These are phyloP conservation scores for Muntiacus muntjak DNA, from an alignment of 2,113 vertebrate species.

Conservation along the genomic window DNA sequence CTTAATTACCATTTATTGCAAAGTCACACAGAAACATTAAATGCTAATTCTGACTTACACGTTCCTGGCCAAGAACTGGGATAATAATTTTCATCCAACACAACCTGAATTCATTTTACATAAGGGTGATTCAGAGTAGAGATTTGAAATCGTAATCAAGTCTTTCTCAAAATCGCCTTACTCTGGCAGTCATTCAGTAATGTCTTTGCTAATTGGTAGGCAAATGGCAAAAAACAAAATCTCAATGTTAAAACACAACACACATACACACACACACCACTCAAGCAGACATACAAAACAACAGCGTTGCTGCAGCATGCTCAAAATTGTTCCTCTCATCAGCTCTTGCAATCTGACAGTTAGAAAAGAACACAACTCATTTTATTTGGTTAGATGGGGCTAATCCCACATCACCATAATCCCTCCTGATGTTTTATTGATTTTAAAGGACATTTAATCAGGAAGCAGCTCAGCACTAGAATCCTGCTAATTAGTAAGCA, in stretches of 20 bases:
- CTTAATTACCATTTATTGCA: constrained; percentile 68
- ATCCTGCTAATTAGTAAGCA: constrained; percentile 85
- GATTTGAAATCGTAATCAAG: constrained; percentile 69
- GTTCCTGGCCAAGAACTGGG: constrained; percentile 57
- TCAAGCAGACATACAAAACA: not conserved
- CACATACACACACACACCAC: not conserved
- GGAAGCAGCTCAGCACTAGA: constrained; percentile 82
- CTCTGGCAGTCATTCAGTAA: constrained; percentile 64
- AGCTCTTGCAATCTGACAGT: constrained; percentile 75
- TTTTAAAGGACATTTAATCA: constrained; percentile 87
- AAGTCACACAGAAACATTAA: constrained; percentile 69
- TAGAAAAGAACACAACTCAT: constrained; percentile 77
- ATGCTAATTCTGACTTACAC: constrained; percentile 69
- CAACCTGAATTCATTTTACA: constrained; percentile 67
- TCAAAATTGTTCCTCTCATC: constrained; percentile 71
- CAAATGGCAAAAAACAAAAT: constrained; percentile 59
- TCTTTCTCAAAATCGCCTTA: constrained; percentile 70
- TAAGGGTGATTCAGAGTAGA: constrained; percentile 60
- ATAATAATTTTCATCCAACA: constrained; percentile 64
- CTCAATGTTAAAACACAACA: constrained; percentile 2
- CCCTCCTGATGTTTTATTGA: constrained; percentile 86
- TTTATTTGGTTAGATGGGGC: constrained; percentile 81
- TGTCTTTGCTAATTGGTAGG: constrained; percentile 64
- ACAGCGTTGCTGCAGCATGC: constrained; percentile 16
- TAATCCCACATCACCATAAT: constrained; percentile 83